Evolutionary conservation across 1,140 invertebrate species (phyloP).

Genomic region (Caenorhabditis tropicalis): DNA sequence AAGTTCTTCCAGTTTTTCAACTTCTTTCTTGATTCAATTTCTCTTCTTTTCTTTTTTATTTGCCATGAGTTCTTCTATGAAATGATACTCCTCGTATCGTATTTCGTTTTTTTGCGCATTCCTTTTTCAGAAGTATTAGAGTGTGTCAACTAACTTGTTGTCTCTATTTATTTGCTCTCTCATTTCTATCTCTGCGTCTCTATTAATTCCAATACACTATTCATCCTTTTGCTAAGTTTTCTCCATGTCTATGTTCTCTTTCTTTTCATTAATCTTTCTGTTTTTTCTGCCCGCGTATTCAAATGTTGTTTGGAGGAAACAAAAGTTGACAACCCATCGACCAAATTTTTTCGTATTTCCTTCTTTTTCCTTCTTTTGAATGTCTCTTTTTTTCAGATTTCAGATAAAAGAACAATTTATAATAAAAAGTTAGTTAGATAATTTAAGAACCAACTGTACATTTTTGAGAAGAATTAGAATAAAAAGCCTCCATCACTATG

Average conservation of each 20-base stretch:
- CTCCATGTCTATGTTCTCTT: background rate
- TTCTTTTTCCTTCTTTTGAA: background rate
- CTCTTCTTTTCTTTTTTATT: background rate
- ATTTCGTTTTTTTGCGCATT: conserved; percentile 14
- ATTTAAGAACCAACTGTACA: no score
- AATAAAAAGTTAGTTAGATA: background rate
- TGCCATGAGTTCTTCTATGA: background rate
- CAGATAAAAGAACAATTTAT: background rate
- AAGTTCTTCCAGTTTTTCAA: no score
- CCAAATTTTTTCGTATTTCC: background rate
- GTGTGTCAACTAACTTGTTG: conserved; percentile 32
- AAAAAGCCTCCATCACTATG: no score
- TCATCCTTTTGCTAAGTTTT: background rate
- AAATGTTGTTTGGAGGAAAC: conserved; percentile 12
- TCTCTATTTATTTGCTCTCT: background rate
- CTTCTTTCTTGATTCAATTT: background rate
- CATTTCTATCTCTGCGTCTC: background rate
- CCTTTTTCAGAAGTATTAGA: conserved; percentile 29
- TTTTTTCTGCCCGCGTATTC: conserved; percentile 27
- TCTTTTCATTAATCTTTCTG: background rate
- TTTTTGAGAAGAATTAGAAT: no score
- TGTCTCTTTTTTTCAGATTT: background rate
- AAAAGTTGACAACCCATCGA: conserved; percentile 24
- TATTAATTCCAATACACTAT: background rate
- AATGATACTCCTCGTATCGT: background rate